Evolutionary conservation across 2,888 invertebrate genomes (phyloP), one percentile per base, ranked within the genome.

Genomic region (Ganaspis brasiliensis): DNA sequence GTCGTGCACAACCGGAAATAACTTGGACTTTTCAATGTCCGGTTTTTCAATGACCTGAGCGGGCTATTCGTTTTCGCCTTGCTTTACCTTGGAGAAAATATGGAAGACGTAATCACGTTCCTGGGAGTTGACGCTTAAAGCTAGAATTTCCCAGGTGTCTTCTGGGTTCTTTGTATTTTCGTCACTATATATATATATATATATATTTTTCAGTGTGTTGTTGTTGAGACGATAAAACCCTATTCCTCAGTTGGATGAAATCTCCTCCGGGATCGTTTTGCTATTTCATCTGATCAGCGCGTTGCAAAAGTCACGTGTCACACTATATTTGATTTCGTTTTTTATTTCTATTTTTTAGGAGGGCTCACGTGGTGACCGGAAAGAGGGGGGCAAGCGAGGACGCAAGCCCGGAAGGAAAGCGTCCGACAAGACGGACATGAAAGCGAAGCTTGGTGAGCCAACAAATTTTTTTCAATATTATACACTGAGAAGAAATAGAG

Each of bases 351-450:
- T 79, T 79, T 82, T 79, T 26, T 74, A 93, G 93, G 93, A 93
- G 90, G 79, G 94, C 83, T 86, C 89, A 79, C 90, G 94, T 85
- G 94, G 94, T 88, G 92, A 93, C 92, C 94, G 96, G 84, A 96
- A 96, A 90, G 97, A 97, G 93, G 94, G 96, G 84, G 96, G 96
- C 84, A 96, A 96, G 92, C 94, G 98, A 87, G 98, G 97, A 91
- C 95, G 97, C 88, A 96, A 97, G 92, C 97, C 97, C 81, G 97
- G 96, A 88, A 94, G 97, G 91, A 97, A 97, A 92, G 95, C 96
- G 86, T 94, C 95, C 87, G 97, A 97, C 90, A 98, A 97, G 93
- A 95, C 97, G 92, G 98, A 98, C 92, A 96, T 97, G 94, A 97
- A 96, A 94, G 97, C 97, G 81, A 98, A 98, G 94, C 94, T 98